Base-by-base conservation (phyloP, 2,113 vertebrate genomes). In the Chloebia gouldiae region DNA sequence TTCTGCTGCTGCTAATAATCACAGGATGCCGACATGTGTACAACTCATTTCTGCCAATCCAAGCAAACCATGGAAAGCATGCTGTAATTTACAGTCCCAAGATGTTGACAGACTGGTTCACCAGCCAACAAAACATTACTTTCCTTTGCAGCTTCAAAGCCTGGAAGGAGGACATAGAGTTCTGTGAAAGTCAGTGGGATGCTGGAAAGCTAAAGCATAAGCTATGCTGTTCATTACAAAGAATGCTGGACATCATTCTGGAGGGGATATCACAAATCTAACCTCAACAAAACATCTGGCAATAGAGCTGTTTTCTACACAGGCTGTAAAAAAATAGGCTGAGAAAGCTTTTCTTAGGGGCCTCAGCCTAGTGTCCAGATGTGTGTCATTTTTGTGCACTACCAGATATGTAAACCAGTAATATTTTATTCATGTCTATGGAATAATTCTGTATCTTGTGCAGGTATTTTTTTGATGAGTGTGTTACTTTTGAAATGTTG, bases 141-240 rank as follows among this genome's bases (percentile, higher is more conserved):
- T 90, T 92, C 54, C 84, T 90, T 93, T 91, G 61, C 64, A 95
- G 85, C 78, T 92, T 96, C 87, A 96, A 96, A 96, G 79, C 37
- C 42, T 5, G 4, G 87, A 96, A 78, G 78, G 76, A 93, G 69
- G 75, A 94, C 92, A 84, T 3, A 50, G 39, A 96, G 92, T 96
- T 94, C 93, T 96, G 85, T 79, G 82, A 92, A 92, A 96, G 77
- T 88, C 96, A 94, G 86, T 92, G 86, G 84, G 95, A 94, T 78
- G 64, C 77, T 96, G 92, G 91, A 96, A 96, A 90, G 76, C 54
- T 51, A 44, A 88, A 53, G n/a, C 69, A 24, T 56, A 91, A 92
- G 14, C 54, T 94, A 82, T 33, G 1, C 57, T 92, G n/a, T 35
- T 81, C 5, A 3, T 87, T 93, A 88, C 49, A 88, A 81, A 86